Evolutionary conservation across 2,797 vertebrate genomes (phyloP), one percentile per base, ranked within the genome.

Genomic region (Mycteria americana): DNA sequence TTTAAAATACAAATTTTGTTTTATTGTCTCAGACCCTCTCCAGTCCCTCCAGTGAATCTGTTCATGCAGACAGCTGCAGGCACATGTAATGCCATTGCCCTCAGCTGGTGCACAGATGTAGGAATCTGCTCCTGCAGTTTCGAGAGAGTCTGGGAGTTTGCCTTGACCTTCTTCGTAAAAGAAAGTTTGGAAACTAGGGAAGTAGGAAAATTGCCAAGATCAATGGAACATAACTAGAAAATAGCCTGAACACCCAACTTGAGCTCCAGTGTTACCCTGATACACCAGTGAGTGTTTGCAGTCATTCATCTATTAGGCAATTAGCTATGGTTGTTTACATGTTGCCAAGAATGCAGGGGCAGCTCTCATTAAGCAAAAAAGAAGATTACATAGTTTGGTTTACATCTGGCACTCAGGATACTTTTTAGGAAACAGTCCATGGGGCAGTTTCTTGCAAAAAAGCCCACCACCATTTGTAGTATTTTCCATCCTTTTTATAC

Each of bases 51-150:
- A 31, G 5, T 8, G 27, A 57, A 88, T 85, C 46, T 53, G 23
- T 39, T 85, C 22, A 15, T 10, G 22, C 43, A 85, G 50, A 39
- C 15, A 83, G 28, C 45, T 70, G 75, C 21, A 80, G 53, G 19
- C 14, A 70, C 16, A 27, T 0, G 0, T 39, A 37, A 2, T 28
- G 28, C 31, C 16, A 0, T 11, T 88, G 39, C n/a, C 18, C 22
- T 64, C 33, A 37, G 19, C 15, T 82, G 74, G 6, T 28, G 24
- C 22, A 65, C 22, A 7, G 22, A 43, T 28, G 16, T 7, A 57
- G 27, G 54, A 85, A 68, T 46, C 53, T 78, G 22, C 11, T 75
- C 17, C 60, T 80, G 53, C 13, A 46, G 17, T 63, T 83, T 57
- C 72, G 33, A 68, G 23, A 15, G 2, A 53, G 9, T 31, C 33